phyloP scores from a whole-genome alignment of 2,888 invertebrate genomes.

The Watsonalla cultraria region DNA sequence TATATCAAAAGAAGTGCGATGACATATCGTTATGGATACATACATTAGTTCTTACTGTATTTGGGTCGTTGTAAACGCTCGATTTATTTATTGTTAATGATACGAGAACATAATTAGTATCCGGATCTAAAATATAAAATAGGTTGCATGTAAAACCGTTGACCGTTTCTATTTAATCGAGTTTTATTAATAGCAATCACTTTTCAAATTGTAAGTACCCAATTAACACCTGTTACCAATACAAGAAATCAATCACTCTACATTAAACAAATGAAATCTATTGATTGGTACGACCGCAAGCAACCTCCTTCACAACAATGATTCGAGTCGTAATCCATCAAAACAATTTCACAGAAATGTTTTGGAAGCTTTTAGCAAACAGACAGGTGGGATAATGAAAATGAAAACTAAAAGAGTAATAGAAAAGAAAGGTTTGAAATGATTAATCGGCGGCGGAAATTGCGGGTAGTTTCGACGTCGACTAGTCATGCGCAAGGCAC shows the following conservation, averaged over 20 bases:
- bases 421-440: conserved; percentile 51
- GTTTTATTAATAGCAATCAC: no score
- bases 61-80: no score
- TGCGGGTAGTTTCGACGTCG: conserved; percentile 33
- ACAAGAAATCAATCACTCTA: background rate
- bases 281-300: background rate
- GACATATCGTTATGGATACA: no score
- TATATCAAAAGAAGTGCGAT: no score
- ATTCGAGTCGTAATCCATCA: conserved; percentile 24
- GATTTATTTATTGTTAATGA: no score
- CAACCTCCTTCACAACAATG: conserved; percentile 4
- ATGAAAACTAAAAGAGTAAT: conserved; percentile 44
- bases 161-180: no score
- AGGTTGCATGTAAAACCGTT: no score
- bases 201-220: no score
- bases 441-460: conserved; percentile 65
- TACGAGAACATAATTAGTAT: no score
- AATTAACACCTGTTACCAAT: background rate
- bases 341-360: conserved; percentile 27
- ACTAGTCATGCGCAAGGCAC: conserved; percentile 62
- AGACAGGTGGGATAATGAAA: conserved; percentile 43
- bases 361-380: conserved; percentile 38
- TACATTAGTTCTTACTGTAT: no score
- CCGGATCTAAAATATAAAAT: no score
- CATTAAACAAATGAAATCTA: background rate